A percentile compares a stretch with the other conserved stretches of the same genome.
phyloP scores from a whole-genome alignment of 2,888 invertebrate species.

The Embidobia sp. region DNA sequence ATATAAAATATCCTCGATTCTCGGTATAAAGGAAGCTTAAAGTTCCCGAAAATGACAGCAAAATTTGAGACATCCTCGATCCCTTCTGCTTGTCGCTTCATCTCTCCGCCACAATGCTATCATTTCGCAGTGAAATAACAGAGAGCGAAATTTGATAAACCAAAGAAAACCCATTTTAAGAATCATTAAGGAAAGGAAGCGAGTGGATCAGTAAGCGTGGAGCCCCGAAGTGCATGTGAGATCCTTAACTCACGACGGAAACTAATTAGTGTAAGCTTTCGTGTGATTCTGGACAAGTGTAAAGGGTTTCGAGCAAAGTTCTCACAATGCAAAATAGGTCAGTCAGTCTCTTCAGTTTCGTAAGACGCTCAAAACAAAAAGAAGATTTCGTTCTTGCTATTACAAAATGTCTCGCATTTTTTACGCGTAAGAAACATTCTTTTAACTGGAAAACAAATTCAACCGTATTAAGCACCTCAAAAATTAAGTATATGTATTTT shows the following conservation, averaged over 20 bases:
- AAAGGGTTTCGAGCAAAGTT: slow-evolving; percentile 53
- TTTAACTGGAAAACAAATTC: no score
- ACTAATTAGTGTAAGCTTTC: slow-evolving; percentile 62
- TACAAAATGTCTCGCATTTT: slow-evolving; percentile 15
- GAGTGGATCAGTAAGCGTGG: slow-evolving; percentile 34
- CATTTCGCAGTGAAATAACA: slow-evolving; percentile 16
- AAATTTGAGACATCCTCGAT: slow-evolving; percentile 7
- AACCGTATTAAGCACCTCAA: no score
- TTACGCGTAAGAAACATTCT: neutral
- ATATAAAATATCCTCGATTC: slow-evolving; percentile 4
- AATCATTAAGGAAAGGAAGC: slow-evolving; percentile 57
- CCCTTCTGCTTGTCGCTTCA: neutral
- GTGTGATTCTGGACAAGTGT: slow-evolving; percentile 63
- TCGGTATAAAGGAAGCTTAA: neutral
- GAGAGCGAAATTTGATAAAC: slow-evolving; percentile 38
- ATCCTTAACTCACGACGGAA: slow-evolving; percentile 58
- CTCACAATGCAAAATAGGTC: slow-evolving; percentile 64
- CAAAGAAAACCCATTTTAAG: slow-evolving; percentile 45
- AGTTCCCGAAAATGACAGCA: slow-evolving; percentile 3
- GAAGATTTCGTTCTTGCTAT: neutral
- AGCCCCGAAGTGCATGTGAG: slow-evolving; percentile 34
- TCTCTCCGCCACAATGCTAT: neutral
- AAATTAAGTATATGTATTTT: no score
- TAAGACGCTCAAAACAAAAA: slow-evolving; percentile 20
- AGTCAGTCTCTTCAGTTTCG: slow-evolving; percentile 45